Conservation (phyloP, 2,888 invertebrate genomes). For the Tricholauxania praeusta region DNA sequence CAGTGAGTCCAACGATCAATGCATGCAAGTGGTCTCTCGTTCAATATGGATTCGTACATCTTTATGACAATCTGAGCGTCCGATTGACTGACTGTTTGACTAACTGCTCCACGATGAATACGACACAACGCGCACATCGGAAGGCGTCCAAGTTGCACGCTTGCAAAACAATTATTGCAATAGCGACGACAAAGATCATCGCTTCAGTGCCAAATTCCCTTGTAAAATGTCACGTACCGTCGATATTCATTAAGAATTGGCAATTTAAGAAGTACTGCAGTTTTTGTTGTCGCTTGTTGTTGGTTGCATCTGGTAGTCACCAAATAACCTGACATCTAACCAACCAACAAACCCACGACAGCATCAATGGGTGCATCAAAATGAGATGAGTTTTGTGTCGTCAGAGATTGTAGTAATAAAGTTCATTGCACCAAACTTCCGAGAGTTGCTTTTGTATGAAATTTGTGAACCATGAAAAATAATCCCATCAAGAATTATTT, state of each 20-base stretch:
- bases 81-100: too few relatives aligned
- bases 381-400: too few relatives aligned
- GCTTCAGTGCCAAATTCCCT: slow-evolving; percentile 62
- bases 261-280: slow-evolving; percentile 16
- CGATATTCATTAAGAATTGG: slow-evolving; percentile 46
- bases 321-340: too few relatives aligned
- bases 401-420: too few relatives aligned
- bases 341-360: too few relatives aligned
- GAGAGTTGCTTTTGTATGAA: too few relatives aligned
- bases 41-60: background rate
- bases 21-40: slow-evolving; percentile 38
- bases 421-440: too few relatives aligned
- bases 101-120: background rate
- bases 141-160: slow-evolving; percentile 33
- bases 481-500: too few relatives aligned
- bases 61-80: too few relatives aligned
- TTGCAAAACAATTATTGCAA: slow-evolving; percentile 35
- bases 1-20: slow-evolving; percentile 3
- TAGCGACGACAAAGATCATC: slow-evolving; percentile 46
- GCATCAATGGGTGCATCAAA: too few relatives aligned
- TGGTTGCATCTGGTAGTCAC: background rate
- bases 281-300: background rate
- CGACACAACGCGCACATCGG: background rate
- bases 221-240: slow-evolving; percentile 65
- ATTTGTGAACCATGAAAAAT: too few relatives aligned